Conservation (phyloP, 2,888 invertebrate genomes). For the Notodonta dromedarius region DNA sequence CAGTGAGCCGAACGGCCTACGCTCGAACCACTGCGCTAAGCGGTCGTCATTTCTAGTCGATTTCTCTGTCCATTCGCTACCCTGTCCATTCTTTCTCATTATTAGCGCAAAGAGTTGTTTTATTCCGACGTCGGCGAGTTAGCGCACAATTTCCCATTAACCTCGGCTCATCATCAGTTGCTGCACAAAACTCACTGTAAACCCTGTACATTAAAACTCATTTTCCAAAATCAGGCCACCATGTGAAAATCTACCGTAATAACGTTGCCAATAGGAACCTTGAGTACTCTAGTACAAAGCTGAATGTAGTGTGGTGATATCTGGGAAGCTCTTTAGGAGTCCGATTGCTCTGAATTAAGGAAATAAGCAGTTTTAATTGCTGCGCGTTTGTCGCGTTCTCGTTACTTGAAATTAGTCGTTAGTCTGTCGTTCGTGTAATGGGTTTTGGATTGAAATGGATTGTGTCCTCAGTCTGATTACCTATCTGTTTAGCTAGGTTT, state of each 20-base stretch:
- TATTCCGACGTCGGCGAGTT: constrained; percentile 76
- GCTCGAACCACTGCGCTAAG: neutral
- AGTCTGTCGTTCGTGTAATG: constrained; percentile 23
- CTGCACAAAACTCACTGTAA: constrained; percentile 47
- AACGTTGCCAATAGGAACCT: constrained; percentile 19
- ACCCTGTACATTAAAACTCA: constrained; percentile 28
- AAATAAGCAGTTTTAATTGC: constrained; percentile 82
- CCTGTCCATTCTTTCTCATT: constrained; percentile 74
- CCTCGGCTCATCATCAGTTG: constrained; percentile 57
- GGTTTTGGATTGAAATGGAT: constrained; percentile 18
- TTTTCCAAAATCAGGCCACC: constrained; percentile 33
- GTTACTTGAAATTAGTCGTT: constrained; percentile 42
- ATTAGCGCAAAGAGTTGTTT: constrained; percentile 82
- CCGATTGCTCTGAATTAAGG: constrained; percentile 78
- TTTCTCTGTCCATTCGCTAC: constrained; percentile 36
- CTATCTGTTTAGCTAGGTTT: neutral
- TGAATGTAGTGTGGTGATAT: constrained; percentile 25
- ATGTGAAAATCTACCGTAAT: constrained; percentile 41
- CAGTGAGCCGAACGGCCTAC: neutral
- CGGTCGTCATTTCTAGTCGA: neutral
- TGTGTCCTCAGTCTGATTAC: constrained; percentile 15
- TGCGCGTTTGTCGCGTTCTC: constrained; percentile 53
- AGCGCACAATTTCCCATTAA: constrained; percentile 81
- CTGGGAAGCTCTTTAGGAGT: constrained; percentile 60
- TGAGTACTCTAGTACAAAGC: constrained; percentile 11